These are phyloP conservation scores for Clarias magur DNA, from an alignment of 2,113 vertebrate species.

Conservation along the genomic window DNA sequence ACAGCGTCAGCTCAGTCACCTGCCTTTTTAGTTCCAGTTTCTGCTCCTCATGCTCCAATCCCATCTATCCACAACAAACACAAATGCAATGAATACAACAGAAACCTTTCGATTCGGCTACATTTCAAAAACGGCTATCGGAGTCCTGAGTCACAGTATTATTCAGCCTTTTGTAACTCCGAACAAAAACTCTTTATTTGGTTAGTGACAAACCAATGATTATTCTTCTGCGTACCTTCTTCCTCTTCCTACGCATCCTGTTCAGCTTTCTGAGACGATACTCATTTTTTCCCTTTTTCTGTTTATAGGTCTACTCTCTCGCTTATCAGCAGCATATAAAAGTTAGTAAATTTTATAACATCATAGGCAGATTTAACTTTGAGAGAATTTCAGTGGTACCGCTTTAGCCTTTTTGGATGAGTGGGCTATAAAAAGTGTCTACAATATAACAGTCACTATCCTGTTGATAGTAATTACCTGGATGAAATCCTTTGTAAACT, in stretches of 20 bases:
- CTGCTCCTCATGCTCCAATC: conserved; percentile 93
- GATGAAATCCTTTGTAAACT: not conserved
- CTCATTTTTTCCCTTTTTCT: not conserved
- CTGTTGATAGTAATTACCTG: not conserved
- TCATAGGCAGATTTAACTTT: not conserved
- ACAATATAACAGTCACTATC: not conserved
- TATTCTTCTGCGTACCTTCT: not conserved
- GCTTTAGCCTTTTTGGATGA: not conserved
- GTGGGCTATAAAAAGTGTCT: not conserved
- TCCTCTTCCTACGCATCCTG: conserved; percentile 11
- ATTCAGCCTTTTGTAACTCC: conserved; percentile 4
- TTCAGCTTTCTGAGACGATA: not conserved
- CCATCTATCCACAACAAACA: conserved; percentile 75
- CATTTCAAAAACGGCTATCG: not conserved
- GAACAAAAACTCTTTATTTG: conserved; percentile 25
- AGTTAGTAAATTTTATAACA: not conserved
- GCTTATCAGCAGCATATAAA: not conserved
- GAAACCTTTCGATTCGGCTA: not conserved
- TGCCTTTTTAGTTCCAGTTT: conserved; percentile 95
- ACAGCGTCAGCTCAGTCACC: conserved; percentile 92
- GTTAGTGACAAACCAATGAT: conserved; percentile 9
- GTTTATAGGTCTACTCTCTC: not conserved
- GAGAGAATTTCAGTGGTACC: not conserved
- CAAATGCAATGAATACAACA: not conserved
- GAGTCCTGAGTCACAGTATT: not conserved